These are phyloP conservation scores for Euleptes europaea DNA, from an alignment of 2,113 vertebrate genomes.

Conservation along the genomic window DNA sequence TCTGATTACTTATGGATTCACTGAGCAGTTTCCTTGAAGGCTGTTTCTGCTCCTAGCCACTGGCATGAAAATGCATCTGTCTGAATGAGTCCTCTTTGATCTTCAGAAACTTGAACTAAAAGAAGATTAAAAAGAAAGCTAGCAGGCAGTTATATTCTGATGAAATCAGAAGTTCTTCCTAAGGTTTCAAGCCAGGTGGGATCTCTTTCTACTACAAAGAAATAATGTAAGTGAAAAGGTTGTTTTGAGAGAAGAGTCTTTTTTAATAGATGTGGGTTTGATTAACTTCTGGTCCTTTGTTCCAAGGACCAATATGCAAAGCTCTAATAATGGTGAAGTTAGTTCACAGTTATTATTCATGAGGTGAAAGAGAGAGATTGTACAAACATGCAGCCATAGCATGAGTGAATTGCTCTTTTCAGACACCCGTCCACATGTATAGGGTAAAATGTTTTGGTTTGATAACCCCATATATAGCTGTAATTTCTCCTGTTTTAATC, in stretches of 20 bases:
- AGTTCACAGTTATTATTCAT: too few species aligned
- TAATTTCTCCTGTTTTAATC: conserved; percentile 4
- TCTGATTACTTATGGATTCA: conserved; percentile 69
- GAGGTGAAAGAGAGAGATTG: background rate
- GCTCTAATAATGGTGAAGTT: background rate
- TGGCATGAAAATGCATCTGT: conserved; percentile 68
- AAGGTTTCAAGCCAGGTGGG: conserved; percentile 53
- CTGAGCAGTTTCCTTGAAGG: conserved; percentile 64
- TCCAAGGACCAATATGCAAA: background rate
- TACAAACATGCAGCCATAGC: background rate
- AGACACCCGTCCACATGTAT: background rate
- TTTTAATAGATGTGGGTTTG: background rate
- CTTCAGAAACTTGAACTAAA: conserved; percentile 68
- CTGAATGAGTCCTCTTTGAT: conserved; percentile 70
- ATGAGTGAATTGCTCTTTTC: background rate
- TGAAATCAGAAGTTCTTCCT: conserved; percentile 49
- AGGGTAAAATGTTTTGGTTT: background rate
- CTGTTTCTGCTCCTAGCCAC: conserved; percentile 62
- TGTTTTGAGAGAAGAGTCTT: background rate
- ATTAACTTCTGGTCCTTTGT: background rate
- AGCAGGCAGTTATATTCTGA: conserved; percentile 51
- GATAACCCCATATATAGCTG: background rate
- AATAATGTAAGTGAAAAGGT: conserved; percentile 25
- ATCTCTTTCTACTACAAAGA: conserved; percentile 26
- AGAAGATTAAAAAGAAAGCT: conserved; percentile 67